Evolutionary conservation across 1,140 invertebrate genomes (phyloP), one percentile per base, ranked within the genome.

Genomic region (Ladona fulva): DNA sequence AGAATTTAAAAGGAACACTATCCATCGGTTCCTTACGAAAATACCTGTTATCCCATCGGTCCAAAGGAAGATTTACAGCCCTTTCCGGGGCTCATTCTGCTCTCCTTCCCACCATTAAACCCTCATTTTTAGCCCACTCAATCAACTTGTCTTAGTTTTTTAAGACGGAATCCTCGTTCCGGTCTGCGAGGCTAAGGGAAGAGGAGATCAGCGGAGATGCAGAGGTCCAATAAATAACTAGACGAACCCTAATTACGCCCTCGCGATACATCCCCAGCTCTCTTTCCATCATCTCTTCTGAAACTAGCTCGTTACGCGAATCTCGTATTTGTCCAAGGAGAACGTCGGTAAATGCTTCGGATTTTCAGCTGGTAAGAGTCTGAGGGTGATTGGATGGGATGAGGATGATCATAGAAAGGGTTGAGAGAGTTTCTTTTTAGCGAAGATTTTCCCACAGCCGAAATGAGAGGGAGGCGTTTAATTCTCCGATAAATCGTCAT

Each of bases 1-100:
- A 22, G 52, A 66, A 66, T 66, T 66, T 66, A 66, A 66, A 66
- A 66, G 52, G 52, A 66, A 66, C 52, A 66, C 52, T 66, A 66
- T 66, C 14, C 52, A 66, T 22, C 52, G 52, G n/a, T 22, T 66
- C 52, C 52, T 66, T 66, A 66, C 52, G 52, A 66, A 66, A 66
- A 66, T 66, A 66, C 52, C 52, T 66, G 52, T 66, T 66, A 66
- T 66, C 52, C 52, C 52, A 66, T 66, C 52, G 52, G 14, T 19
- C 16, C 14, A 66, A 12, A 66, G 52, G 52, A 66, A 66, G 52
- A 66, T 66, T 66, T 66, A 66, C 52, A 66, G 52, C 52, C 52
- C 52, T 66, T 66, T 16, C 52, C 52, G 16, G 52, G n/a, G 52
- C 52, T 16, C n/a, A 66, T 66, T 66, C 52, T 22, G 52, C 52